Conservation (phyloP, 2,888 invertebrate genomes). For the Apamea monoglypha region DNA sequence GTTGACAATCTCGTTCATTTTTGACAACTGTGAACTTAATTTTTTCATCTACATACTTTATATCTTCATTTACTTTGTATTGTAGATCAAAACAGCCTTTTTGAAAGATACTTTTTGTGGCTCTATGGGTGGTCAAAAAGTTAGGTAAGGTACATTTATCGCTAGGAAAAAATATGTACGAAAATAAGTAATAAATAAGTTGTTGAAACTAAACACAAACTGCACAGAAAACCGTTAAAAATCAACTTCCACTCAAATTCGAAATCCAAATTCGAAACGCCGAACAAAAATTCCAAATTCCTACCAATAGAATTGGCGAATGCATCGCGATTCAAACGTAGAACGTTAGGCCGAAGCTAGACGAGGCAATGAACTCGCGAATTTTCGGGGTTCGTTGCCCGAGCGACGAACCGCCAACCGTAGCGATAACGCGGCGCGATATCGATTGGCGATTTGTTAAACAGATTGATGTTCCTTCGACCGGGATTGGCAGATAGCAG, state of each 20-base stretch:
- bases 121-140: background rate
- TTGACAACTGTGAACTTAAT: background rate
- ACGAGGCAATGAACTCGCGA: constrained; percentile 72
- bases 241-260: constrained; percentile 12
- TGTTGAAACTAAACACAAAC: background rate
- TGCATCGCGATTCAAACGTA: constrained; percentile 67
- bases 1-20: background rate
- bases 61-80: background rate
- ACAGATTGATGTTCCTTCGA: constrained; percentile 58
- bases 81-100: background rate
- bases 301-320: constrained; percentile 63
- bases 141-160: background rate
- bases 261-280: constrained; percentile 34
- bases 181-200: constrained; percentile 1
- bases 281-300: constrained; percentile 52
- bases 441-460: constrained; percentile 73
- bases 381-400: constrained; percentile 74
- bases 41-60: background rate
- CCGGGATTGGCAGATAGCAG: constrained; percentile 42
- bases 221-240: constrained; percentile 8
- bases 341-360: constrained; percentile 64
- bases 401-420: constrained; percentile 71
- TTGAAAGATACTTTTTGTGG: background rate
- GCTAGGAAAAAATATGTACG: background rate
- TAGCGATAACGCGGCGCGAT: constrained; percentile 69